phyloP scores from a whole-genome alignment of 2,888 invertebrate species.

The Harpalus rubripes region DNA sequence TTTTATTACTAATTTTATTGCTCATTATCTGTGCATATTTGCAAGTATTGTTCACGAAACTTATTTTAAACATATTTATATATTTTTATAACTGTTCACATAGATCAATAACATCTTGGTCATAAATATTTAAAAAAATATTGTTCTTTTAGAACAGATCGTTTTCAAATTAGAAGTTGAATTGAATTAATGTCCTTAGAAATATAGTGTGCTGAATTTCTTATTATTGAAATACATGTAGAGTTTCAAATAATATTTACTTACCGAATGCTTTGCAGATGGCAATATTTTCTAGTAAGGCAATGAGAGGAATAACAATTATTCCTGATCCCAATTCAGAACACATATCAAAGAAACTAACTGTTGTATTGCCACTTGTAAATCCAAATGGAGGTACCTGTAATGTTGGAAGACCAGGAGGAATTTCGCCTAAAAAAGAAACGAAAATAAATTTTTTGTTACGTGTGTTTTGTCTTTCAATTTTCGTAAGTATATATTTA shows the following conservation, averaged over 20 bases:
- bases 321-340: slow-evolving; percentile 91
- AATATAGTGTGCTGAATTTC: no score
- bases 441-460: background rate
- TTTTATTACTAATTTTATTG: no score
- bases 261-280: slow-evolving; percentile 95
- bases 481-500: slow-evolving; percentile 72
- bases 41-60: no score
- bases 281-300: slow-evolving; percentile 93
- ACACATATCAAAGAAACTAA: slow-evolving; percentile 85
- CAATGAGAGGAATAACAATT: slow-evolving; percentile 91
- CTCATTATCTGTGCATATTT: no score
- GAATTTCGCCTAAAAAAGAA: slow-evolving; percentile 81
- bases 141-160: no score
- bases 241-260: slow-evolving; percentile 71
- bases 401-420: slow-evolving; percentile 86
- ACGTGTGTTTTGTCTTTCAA: background rate
- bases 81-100: no score
- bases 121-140: no score
- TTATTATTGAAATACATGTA: background rate
- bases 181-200: no score
- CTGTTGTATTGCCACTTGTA: slow-evolving; percentile 80
- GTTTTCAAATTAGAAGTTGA: no score
- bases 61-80: no score
- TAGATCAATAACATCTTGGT: no score
- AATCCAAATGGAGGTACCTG: slow-evolving; percentile 85